Base-by-base conservation (phyloP, 2,797 vertebrate species). In the Lycodopsis pacificus region DNA sequence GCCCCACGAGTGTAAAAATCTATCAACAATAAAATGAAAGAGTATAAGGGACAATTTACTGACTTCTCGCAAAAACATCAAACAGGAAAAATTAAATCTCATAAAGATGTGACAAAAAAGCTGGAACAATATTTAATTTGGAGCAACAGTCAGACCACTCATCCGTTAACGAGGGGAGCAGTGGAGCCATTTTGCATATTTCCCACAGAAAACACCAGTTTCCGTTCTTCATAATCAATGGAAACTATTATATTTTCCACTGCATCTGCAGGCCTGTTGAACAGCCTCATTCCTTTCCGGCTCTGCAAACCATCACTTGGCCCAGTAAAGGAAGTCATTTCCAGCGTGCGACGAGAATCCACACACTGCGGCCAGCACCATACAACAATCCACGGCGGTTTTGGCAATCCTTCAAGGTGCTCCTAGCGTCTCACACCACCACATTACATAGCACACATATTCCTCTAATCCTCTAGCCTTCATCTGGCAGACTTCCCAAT, bases 281-380 rank as follows among this genome's bases (percentile, higher is more conserved):
- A 84, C 36, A 51, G 66, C 42, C 77, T 79, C 74, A 83, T 87
- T 86, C 77, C 82, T 80, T 15, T 6, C 75, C 4, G 76, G 49
- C 69, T 78, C 87, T 77, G 86, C 69, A 74, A 89, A 78, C 65
- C 81, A 86, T 91, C 89, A 80, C 85, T 88, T 80, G 82, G 88
- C 74, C 86, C 49, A 64, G 86, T 71, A 86, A 86, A 90, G 71
- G 12, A 80, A 86, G 85, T 65, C 76, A 82, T 86, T 89, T 87
- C 80, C 83, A 86, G 67, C 15, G 63, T 81, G 76, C 74, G 76
- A 80, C n/a, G 66, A 70, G 68, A 91, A 89, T 85, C 82, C 54
- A 71, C 80, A 74, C 83, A 56, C 72, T 77, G 85, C 17, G 83
- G 88, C 85, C 88, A 86, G 72, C 79, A 80, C 40, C 88, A 82